Evolutionary conservation across 2,797 vertebrate genomes (phyloP).

Genomic region (Alca torda): DNA sequence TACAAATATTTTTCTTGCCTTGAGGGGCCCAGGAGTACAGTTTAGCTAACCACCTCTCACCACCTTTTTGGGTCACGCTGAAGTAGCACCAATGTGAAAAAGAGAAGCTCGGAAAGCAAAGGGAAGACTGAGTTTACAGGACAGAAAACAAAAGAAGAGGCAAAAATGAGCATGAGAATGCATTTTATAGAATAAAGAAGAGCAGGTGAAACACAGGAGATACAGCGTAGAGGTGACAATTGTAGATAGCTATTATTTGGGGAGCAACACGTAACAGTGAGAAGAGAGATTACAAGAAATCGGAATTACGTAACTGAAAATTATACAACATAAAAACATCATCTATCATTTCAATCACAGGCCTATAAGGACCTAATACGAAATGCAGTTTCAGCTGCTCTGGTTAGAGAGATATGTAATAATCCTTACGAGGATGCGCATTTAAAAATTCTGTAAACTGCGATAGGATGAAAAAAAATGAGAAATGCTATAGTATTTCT

Average conservation of each 20-base stretch:
- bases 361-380: background rate
- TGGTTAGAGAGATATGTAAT: background rate
- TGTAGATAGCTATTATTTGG: background rate
- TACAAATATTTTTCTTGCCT: background rate
- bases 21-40: background rate
- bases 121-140: background rate
- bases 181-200: background rate
- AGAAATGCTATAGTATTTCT: background rate
- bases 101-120: background rate
- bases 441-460: background rate
- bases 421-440: background rate
- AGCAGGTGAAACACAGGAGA: background rate
- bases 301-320: background rate
- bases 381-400: background rate
- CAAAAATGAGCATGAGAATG: background rate
- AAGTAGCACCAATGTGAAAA: background rate
- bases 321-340: background rate
- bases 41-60: background rate
- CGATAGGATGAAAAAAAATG: background rate
- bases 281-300: background rate
- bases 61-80: background rate
- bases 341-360: slow-evolving; percentile 15
- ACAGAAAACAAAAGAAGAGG: background rate
- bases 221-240: background rate
- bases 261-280: background rate